Evolutionary conservation across 2,113 vertebrate genomes (phyloP).

Genomic region (human): GRCh38 chr1:204434501-204435000

Average conservation of each 20-base stretch:
- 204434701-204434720: neutral
- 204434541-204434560: conserved; percentile 98
- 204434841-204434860: neutral
- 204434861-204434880: neutral
- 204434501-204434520: conserved; percentile 97
- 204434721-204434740: neutral
- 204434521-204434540: conserved; percentile 99
- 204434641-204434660: neutral
- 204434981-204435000: neutral
- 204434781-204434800: accelerated
- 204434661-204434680: neutral
- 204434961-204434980: neutral
- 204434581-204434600: conserved; percentile 99
- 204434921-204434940: too few species aligned
- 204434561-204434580: conserved; percentile 97
- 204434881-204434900: neutral
- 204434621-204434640: neutral
- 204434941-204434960: neutral
- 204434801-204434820: neutral
- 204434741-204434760: neutral
- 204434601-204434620: conserved; percentile 91
- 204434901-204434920: neutral
- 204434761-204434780: accelerated
- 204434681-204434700: neutral
- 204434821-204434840: neutral